Base-by-base conservation (phyloP, 2,113 vertebrate species). In the Dendropsophus ebraccatus region DNA sequence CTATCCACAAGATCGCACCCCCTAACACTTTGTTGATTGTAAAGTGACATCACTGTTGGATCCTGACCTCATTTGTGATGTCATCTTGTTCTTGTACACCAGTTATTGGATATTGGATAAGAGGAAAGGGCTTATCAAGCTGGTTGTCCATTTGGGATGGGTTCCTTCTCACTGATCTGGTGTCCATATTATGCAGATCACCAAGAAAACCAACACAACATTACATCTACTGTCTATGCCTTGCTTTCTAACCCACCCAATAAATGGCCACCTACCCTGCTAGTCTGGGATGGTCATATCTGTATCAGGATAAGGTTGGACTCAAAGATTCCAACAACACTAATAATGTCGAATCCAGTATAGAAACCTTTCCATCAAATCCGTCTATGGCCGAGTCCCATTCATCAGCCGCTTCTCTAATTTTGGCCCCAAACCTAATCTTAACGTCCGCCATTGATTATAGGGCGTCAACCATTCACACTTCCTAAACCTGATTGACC, bases 401-500 rank as follows among this genome's bases (percentile, higher is more conserved):
- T 32, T 80, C 78, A 78, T 77, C 52, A 80, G 32, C 79, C 16
- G 56, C 50, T 70, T 58, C 65, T 23, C 49, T 23, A 47, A 37
- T 81, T 73, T 58, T 32, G 9, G 41, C 19, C 17, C 37, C 14
- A 13, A 86, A 81, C 69, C 50, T 17, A 72, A 86, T 86, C 65
- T 81, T 54, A 13, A 19, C 13, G 47, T 5, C 10, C 5, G 37
- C 28, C 37, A 54, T 47, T 80, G 65, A 37, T 70, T 70, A 25
- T 62, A n/a, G n/a, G 50, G 47, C 28, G 17, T 84, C 8, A 67
- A 28, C 47, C 23, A 60, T 81, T 80, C 65, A 28, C 77, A 81
- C 77, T 4, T 81, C 76, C 50, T 56, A 73, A 81, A 86, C 72
- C 47, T 45, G 25, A 73, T 81, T 86, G 77, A 86, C 84, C 65